A percentile compares a stretch with the other conserved stretches of the same genome.
These are phyloP conservation scores for Pteruthius melanotis DNA, from an alignment of 2,113 vertebrate species.

Conservation along the genomic window DNA sequence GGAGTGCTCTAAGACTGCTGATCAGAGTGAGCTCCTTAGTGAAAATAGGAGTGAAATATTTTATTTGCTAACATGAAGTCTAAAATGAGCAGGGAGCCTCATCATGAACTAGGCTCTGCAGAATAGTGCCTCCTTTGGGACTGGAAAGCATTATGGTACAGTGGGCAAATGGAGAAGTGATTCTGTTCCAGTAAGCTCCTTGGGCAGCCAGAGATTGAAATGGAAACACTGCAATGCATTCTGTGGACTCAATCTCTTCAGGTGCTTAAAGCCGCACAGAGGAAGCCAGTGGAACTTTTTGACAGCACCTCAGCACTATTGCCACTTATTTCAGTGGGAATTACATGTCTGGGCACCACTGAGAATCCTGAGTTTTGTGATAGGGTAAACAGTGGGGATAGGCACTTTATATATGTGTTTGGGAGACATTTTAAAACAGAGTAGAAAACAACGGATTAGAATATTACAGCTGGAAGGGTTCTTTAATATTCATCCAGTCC, in stretches of 20 bases:
- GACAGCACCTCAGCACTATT: background rate
- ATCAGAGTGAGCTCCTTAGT: background rate
- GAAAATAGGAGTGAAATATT: background rate
- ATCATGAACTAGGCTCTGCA: background rate
- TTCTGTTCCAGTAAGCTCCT: background rate
- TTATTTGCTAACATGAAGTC: background rate
- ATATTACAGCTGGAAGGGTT: background rate
- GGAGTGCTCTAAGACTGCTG: background rate
- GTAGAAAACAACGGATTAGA: background rate
- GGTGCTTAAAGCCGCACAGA: background rate
- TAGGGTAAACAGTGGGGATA: background rate
- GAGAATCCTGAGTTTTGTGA: background rate
- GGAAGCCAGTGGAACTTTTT: background rate
- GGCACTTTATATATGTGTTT: background rate
- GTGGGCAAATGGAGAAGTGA: background rate
- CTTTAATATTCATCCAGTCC: background rate
- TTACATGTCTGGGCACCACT: background rate
- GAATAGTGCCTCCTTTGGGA: background rate
- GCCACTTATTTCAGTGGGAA: background rate
- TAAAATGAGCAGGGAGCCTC: background rate
- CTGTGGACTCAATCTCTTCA: background rate
- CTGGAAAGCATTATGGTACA: background rate
- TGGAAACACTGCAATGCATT: background rate
- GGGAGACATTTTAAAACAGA: background rate
- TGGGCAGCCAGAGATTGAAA: background rate